A percentile compares a stretch with the other conserved stretches of the same genome.
Conservation (phyloP, 2,888 invertebrate genomes). For the Macrosiphum euphorbiae region DNA sequence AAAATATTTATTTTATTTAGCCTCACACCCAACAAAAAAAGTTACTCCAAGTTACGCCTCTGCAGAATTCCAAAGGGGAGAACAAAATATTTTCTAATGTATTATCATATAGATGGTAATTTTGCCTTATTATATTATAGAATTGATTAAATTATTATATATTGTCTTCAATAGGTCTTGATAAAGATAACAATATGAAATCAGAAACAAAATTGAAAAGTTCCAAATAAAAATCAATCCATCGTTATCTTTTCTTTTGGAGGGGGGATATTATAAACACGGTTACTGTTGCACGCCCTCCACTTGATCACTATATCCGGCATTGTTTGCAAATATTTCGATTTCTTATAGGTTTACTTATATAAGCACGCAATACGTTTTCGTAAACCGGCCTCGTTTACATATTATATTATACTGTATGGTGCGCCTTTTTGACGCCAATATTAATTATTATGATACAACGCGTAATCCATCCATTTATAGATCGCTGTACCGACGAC, state of each 20-base stretch:
- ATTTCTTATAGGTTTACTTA: not conserved
- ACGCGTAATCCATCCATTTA: not conserved
- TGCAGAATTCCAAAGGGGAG: too few species aligned
- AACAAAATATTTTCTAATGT: too few species aligned
- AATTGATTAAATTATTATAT: too few species aligned
- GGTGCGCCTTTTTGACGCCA: not conserved
- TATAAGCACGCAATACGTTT: not conserved
- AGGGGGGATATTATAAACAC: not conserved
- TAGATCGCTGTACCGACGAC: not conserved
- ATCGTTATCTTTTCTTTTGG: not conserved
- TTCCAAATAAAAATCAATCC: too few species aligned
- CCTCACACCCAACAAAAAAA: not conserved
- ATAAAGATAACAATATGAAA: too few species aligned
- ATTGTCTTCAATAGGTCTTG: too few species aligned
- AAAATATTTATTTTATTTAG: not conserved
- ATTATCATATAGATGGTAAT: too few species aligned
- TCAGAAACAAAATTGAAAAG: too few species aligned
- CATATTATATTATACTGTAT: not conserved
- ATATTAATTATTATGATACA: not conserved
- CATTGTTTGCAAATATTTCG: not conserved
- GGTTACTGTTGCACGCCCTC: not conserved
- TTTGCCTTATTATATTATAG: too few species aligned
- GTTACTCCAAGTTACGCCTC: too few species aligned
- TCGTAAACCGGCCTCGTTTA: not conserved
- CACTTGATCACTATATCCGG: not conserved